Evolutionary conservation across 2,113 vertebrate species (phyloP).

Genomic region (Gobius niger): DNA sequence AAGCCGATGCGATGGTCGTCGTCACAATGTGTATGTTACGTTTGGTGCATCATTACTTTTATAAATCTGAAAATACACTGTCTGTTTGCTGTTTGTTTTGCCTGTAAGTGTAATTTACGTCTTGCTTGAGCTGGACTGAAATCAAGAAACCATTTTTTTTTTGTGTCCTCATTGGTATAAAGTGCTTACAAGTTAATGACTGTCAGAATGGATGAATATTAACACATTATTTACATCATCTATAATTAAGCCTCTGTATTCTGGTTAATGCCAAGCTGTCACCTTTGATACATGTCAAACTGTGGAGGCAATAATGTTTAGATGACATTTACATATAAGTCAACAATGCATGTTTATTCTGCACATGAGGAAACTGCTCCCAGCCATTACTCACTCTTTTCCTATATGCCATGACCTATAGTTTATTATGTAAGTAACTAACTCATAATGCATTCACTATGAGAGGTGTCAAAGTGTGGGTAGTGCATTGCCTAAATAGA

Average conservation of each 20-base stretch:
- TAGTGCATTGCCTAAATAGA: too few species aligned
- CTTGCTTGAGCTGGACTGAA: background rate
- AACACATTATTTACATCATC: background rate
- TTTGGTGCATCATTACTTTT: conserved; percentile 9
- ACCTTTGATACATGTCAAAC: background rate
- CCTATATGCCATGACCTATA: background rate
- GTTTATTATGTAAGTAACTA: too few species aligned
- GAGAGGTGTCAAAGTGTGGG: too few species aligned
- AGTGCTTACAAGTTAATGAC: too few species aligned
- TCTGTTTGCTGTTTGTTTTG: background rate
- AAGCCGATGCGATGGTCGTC: background rate
- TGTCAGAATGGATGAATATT: too few species aligned
- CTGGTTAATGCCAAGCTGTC: background rate
- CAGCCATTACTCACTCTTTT: background rate
- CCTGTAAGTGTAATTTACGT: background rate
- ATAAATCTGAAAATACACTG: background rate
- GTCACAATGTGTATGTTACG: background rate
- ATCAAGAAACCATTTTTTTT: too few species aligned
- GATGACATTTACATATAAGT: background rate
- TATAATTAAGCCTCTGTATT: background rate
- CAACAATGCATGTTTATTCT: background rate
- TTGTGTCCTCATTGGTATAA: background rate
- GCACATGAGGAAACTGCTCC: background rate
- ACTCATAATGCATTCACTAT: background rate
- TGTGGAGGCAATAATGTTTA: background rate